Evolutionary conservation across 2,797 vertebrate species (phyloP), one percentile per base, ranked within the genome.

Genomic region (Perodicticus potto): DNA sequence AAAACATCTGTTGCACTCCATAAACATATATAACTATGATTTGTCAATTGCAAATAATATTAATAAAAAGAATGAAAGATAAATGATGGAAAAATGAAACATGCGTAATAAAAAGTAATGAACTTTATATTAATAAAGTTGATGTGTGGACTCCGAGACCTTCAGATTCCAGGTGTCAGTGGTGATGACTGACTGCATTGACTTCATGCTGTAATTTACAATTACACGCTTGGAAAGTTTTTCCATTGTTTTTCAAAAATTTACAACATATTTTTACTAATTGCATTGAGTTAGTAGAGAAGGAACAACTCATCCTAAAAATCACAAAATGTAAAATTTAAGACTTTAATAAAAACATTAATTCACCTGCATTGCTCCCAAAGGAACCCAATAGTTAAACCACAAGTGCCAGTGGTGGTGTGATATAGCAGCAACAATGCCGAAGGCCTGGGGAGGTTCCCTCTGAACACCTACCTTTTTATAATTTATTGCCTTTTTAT

Each of bases 271-370:
- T 2, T 20, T 69, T 76, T 53, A 32, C 81, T 49, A 81, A 37
- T 57, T 37, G 0, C 2, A 9, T 37, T 59, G 53, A 83, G 10
- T 83, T 27, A 10, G 40, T 25, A 57, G 4, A 4, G 1, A 77
- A 91, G 20, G 5, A 90, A 82, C 89, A 10, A n/a, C 74, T 72
- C 40, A 87, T 11, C 19, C 43, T 57, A 91, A 92, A 90, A 90
- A 70, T 72, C 45, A 53, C 17, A 85, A 93, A 69, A 43, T 81
- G 1, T 3, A 87, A 43, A 88, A 49, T 74, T 5, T 84, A 80
- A 77, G 32, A 63, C 5, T 67, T 32, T 45, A 27, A 25, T 59
- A 49, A 7, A n/a, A 37, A 40, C 6, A 25, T 87, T 63, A 77
- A 53, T 20, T 92, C 12, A 88, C 37, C 2, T 63, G 55, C 29